Evolutionary conservation across 2,888 invertebrate genomes (phyloP), one percentile per base, ranked within the genome.

Genomic region (Halictus quadricinctus): DNA sequence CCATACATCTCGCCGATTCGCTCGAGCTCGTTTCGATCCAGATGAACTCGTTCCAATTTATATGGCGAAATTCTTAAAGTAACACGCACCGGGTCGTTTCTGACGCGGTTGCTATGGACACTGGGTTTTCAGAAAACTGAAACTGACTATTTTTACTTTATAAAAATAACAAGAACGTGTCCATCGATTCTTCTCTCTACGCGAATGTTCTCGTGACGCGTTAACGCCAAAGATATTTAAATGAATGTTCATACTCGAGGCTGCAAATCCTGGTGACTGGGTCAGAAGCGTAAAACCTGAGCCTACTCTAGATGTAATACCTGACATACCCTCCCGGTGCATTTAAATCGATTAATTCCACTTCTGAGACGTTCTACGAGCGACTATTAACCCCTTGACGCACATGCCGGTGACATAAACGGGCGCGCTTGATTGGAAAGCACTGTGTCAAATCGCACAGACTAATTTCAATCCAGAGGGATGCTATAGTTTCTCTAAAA

Each of bases 361-460:
- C 64, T 64, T 64, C 64, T 64, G 64, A 64, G 64, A 64, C 64
- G 29, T 29, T 64, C 64, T 29, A 64, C 64, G 25, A 64, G 64
- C 15, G 64, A 29, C 64, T 64, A 64, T 64, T 64, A 64, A 64
- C 64, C 64, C 64, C 64, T 64, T 29, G 64, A 29, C 64, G 64
- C 64, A 64, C 64, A 64, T 64, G 64, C 64, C 29, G 29, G 15
- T 64, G 64, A 64, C 64, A 15, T 29, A 64, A 64, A 64, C 64
- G 64, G 25, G 64, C 64, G 29, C 15, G 29, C 15, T 64, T 15
- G 29, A 64, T 64, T 64, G 64, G 29, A 64, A 29, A 64, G 64
- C 29, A 29, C 64, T 25, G 64, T 64, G 64, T 64, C 64, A 64
- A 64, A 29, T 64, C 15, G 25, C 64, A 15, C 64, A 29, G 15